Evolutionary conservation across 2,113 vertebrate species (phyloP).

Genomic region (Ailurus styani): DNA sequence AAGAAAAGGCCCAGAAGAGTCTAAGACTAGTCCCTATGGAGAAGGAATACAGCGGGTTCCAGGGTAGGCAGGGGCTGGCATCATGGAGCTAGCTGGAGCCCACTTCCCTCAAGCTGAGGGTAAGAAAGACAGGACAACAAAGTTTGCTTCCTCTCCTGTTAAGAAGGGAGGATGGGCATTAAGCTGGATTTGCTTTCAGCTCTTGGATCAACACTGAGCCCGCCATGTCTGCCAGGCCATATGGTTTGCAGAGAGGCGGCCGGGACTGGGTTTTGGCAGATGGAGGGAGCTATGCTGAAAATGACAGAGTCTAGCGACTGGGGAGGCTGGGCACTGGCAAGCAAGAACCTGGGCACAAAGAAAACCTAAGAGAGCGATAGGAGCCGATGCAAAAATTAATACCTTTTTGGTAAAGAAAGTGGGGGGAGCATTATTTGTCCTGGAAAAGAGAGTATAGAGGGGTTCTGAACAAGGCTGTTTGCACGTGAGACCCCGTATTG

Average conservation of each 20-base stretch:
- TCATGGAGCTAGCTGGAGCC: neutral
- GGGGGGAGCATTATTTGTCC: neutral
- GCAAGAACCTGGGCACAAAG: neutral
- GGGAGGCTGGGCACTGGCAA: neutral
- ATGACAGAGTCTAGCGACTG: constrained; percentile 72
- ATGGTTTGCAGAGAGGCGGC: constrained; percentile 59
- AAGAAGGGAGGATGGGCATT: neutral
- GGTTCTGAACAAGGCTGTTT: neutral
- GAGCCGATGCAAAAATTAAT: neutral
- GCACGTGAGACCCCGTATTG: neutral
- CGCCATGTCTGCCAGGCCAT: constrained; percentile 64
- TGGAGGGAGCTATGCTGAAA: constrained; percentile 63
- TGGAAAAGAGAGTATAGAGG: neutral
- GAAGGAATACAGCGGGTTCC: neutral
- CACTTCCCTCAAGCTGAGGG: neutral
- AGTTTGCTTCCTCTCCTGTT: neutral
- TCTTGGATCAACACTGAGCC: constrained; percentile 53
- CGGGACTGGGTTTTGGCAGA: constrained; percentile 47
- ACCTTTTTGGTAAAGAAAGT: neutral
- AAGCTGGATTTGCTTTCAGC: constrained; percentile 34
- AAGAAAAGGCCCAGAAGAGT: neutral
- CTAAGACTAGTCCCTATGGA: neutral
- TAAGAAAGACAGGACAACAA: neutral
- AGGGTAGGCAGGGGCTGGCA: neutral
- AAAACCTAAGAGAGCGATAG: neutral